These are phyloP conservation scores for Puffinus mauretanicus DNA, from an alignment of 2,113 vertebrate genomes.

Conservation along the genomic window DNA sequence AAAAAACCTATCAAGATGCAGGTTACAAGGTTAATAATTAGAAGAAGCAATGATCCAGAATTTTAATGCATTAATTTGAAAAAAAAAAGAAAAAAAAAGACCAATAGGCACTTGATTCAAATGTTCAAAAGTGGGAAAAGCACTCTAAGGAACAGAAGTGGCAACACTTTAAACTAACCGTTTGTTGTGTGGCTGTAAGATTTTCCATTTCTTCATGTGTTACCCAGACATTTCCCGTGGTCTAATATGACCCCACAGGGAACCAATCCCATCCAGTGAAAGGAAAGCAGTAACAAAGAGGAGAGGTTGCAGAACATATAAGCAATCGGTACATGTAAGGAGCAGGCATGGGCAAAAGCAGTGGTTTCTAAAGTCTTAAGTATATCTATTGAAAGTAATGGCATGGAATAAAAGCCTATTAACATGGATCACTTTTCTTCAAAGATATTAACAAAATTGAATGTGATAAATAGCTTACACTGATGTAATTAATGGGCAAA, in stretches of 20 bases:
- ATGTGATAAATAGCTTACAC: background rate
- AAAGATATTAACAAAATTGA: background rate
- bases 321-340: constrained; percentile 70
- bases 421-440: background rate
- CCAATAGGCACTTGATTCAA: constrained; percentile 38
- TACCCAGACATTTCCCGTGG: constrained; percentile 98
- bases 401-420: constrained; percentile 11
- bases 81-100: background rate
- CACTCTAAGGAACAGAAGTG: constrained; percentile 29
- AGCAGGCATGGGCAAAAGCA: constrained; percentile 63
- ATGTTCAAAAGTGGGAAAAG: background rate
- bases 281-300: constrained; percentile 77
- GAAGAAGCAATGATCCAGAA: background rate
- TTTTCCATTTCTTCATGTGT: constrained; percentile 99
- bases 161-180: constrained; percentile 86
- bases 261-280: constrained; percentile 79
- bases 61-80: background rate
- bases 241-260: constrained; percentile 84
- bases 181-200: constrained; percentile 91
- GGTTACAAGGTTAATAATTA: constrained; percentile 13
- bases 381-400: background rate
- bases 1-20: background rate
- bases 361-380: constrained; percentile 22
- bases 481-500: background rate
- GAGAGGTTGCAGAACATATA: constrained; percentile 79